Evolutionary conservation across 2,113 vertebrate genomes (phyloP).

Genomic region (Hymenochirus boettgeri): DNA sequence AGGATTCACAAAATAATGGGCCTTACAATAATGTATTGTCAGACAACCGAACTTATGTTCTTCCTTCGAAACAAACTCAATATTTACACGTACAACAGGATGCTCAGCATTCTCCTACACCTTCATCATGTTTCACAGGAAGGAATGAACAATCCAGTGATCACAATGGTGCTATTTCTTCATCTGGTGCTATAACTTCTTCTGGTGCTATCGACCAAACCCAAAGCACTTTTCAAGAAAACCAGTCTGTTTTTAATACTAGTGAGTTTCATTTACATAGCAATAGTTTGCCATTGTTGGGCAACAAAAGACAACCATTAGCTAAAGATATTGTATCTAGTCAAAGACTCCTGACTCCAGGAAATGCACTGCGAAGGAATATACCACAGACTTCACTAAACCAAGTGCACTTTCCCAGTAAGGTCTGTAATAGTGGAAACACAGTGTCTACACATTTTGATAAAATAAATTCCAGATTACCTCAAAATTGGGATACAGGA

Average conservation of each 20-base stretch:
- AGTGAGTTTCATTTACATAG: constrained; percentile 62
- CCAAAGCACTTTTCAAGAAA: constrained; percentile 73
- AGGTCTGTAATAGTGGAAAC: constrained; percentile 64
- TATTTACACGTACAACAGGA: constrained; percentile 64
- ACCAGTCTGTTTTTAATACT: constrained; percentile 65
- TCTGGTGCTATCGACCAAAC: constrained; percentile 71
- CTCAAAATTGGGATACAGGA: constrained; percentile 77
- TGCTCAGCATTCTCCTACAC: constrained; percentile 49
- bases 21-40: constrained; percentile 60
- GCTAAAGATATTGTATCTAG: constrained; percentile 58
- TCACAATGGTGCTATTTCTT: constrained; percentile 65
- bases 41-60: constrained; percentile 63
- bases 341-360: constrained; percentile 67
- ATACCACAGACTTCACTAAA: constrained; percentile 68
- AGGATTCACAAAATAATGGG: constrained; percentile 52
- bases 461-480: constrained; percentile 64
- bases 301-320: constrained; percentile 65
- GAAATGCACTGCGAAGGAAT: constrained; percentile 70
- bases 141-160: constrained; percentile 63
- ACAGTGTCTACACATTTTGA: constrained; percentile 69
- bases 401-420: constrained; percentile 79
- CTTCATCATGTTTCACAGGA: constrained; percentile 66
- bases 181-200: constrained; percentile 68
- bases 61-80: constrained; percentile 53
- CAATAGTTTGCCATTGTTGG: constrained; percentile 60